Conservation (phyloP, 1,140 invertebrate genomes). For the Druon quercuslanigerum region DNA sequence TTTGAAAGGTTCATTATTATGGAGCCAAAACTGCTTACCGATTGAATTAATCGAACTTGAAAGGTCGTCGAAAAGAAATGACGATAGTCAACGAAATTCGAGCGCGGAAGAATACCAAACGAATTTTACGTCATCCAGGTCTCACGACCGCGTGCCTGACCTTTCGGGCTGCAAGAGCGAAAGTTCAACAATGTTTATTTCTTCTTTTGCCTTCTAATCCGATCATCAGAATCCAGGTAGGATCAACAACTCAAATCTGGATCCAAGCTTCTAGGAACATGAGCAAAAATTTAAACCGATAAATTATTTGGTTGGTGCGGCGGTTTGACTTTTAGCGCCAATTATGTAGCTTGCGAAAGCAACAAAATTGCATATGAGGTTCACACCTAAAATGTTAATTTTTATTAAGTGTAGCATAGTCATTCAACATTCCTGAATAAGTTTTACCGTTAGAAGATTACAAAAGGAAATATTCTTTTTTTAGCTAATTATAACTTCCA, state of each 20-base stretch:
- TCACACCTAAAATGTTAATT: too few species aligned
- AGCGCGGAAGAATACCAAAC: conserved; percentile 10
- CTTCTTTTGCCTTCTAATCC: conserved; percentile 16
- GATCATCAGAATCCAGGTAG: neutral
- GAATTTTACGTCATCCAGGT: conserved; percentile 24
- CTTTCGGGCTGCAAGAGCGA: conserved; percentile 16
- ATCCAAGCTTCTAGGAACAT: neutral
- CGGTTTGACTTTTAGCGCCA: too few species aligned
- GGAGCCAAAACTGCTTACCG: neutral
- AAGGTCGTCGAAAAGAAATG: conserved; percentile 26
- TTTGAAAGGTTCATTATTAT: neutral
- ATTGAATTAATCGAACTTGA: conserved; percentile 23
- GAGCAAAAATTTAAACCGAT: too few species aligned
- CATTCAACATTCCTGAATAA: too few species aligned
- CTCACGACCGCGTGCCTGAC: conserved; percentile 25
- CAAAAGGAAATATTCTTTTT: too few species aligned
- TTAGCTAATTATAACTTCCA: too few species aligned
- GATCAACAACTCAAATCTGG: neutral
- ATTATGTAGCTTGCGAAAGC: too few species aligned
- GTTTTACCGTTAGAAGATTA: too few species aligned
- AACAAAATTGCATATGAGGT: too few species aligned
- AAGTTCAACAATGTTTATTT: conserved; percentile 24
- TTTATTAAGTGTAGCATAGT: too few species aligned
- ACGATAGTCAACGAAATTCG: conserved; percentile 21
- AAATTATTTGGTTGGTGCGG: too few species aligned